phyloP scores from a whole-genome alignment of 2,113 vertebrate genomes.

The Oreochromis niloticus region DNA sequence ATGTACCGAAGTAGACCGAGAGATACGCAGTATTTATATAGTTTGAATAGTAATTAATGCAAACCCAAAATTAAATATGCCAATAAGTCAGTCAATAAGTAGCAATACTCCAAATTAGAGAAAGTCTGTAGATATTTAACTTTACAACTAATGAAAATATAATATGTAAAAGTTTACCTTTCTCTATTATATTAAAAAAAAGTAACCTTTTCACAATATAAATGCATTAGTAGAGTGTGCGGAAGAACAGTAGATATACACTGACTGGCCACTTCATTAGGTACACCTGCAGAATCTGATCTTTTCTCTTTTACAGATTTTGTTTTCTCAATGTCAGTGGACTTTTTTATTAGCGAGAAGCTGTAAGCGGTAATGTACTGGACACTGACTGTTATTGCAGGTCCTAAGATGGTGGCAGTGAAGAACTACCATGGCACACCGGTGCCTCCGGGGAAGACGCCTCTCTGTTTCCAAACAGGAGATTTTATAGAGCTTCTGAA shows the following conservation, averaged over 20 bases:
- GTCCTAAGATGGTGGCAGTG: constrained; percentile 93
- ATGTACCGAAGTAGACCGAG: background rate
- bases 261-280: background rate
- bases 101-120: background rate
- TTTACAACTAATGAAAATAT: background rate
- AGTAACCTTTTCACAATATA: background rate
- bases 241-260: background rate
- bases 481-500: constrained; percentile 91
- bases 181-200: background rate
- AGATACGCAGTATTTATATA: background rate
- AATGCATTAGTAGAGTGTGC: background rate
- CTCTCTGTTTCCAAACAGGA: constrained; percentile 86
- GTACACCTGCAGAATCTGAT: background rate
- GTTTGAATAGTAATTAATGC: background rate
- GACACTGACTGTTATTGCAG: constrained; percentile 54
- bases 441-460: constrained; percentile 78
- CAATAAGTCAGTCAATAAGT: background rate
- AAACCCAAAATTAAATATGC: background rate
- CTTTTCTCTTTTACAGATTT: background rate
- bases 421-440: constrained; percentile 92
- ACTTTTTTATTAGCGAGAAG: background rate
- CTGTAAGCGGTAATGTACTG: background rate
- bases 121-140: background rate
- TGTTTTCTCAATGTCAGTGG: background rate
- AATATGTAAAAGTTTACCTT: background rate